phyloP scores from a whole-genome alignment of 2,888 invertebrate genomes.

The Parasteatoda lunata region DNA sequence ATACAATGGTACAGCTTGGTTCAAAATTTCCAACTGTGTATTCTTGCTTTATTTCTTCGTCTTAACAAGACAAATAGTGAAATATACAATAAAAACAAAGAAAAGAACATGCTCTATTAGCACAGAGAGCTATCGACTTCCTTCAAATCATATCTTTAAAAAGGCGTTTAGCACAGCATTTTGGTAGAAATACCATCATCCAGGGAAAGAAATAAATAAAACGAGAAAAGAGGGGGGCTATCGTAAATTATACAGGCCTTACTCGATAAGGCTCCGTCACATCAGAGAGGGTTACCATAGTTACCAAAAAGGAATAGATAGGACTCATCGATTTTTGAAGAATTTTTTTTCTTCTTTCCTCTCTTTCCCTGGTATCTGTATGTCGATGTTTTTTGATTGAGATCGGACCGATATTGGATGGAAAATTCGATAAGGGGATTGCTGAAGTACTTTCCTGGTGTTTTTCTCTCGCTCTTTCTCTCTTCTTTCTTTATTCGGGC shows the following conservation, averaged over 20 bases:
- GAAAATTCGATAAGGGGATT: conserved; percentile 63
- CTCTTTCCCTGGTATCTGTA: neutral
- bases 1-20: no score
- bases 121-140: no score
- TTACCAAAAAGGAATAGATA: conserved; percentile 54
- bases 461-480: neutral
- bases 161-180: no score
- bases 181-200: no score
- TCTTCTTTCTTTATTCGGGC: neutral
- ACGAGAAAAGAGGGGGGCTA: conserved; percentile 17
- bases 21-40: no score
- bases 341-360: conserved; percentile 18
- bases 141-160: no score
- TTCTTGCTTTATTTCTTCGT: no score
- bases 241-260: conserved; percentile 64
- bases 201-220: neutral
- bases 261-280: conserved; percentile 58
- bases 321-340: conserved; percentile 57
- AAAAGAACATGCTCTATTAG: no score
- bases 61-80: no score
- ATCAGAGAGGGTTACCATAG: conserved; percentile 60
- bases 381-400: conserved; percentile 39
- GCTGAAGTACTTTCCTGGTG: conserved; percentile 32
- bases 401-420: conserved; percentile 59
- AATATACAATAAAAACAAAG: no score